phyloP scores from a whole-genome alignment of 92 coral and sea anemone genomes.

The Virgularia gustaviana region DNA sequence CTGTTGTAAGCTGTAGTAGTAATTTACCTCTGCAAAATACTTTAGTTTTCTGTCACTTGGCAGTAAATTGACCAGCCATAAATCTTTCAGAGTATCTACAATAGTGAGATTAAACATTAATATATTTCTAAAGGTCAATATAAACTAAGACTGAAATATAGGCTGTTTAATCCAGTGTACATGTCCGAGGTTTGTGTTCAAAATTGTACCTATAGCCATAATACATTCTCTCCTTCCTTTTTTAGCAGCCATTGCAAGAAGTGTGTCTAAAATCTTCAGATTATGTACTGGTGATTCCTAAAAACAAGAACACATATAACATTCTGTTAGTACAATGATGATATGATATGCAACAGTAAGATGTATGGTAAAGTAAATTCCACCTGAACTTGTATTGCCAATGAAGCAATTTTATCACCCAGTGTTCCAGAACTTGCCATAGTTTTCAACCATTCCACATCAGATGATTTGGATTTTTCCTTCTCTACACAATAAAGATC shows the following conservation, averaged over 20 bases:
- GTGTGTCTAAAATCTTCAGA: slow-evolving; percentile 69
- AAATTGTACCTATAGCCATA: slow-evolving; percentile 71
- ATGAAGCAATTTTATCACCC: slow-evolving; percentile 86
- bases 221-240: slow-evolving; percentile 87
- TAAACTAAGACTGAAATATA: background rate
- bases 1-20: background rate
- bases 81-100: slow-evolving; percentile 81
- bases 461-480: slow-evolving; percentile 69
- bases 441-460: slow-evolving; percentile 77
- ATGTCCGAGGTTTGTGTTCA: background rate
- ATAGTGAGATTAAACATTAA: background rate
- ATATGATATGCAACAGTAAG: too few species aligned
- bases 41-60: slow-evolving; percentile 70
- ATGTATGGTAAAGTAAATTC: background rate
- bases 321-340: background rate
- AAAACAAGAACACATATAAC: background rate
- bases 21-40: slow-evolving; percentile 65
- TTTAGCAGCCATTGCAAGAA: slow-evolving; percentile 85
- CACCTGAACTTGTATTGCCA: slow-evolving; percentile 91
- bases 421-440: slow-evolving; percentile 87
- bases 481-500: slow-evolving; percentile 49
- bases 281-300: slow-evolving; percentile 93
- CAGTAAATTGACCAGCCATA: slow-evolving; percentile 81
- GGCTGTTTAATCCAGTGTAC: background rate
- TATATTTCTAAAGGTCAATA: background rate